phyloP scores from a whole-genome alignment of 2,113 vertebrate species.

The Myiozetetes cayanensis region DNA sequence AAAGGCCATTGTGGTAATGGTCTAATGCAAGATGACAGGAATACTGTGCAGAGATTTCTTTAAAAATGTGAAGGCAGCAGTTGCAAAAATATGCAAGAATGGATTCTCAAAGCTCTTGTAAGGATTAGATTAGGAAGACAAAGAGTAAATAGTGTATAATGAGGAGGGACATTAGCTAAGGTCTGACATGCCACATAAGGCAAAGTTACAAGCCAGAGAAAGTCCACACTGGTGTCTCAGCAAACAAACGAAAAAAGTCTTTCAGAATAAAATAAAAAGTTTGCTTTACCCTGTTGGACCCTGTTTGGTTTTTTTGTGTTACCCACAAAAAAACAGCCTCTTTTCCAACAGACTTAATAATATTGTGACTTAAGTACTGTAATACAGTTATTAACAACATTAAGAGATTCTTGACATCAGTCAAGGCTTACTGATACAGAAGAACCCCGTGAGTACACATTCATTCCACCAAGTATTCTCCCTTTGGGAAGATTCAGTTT shows the following conservation, averaged over 20 bases:
- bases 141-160: neutral
- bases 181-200: neutral
- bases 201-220: neutral
- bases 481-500: neutral
- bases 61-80: neutral
- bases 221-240: neutral
- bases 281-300: neutral
- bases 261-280: neutral
- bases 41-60: neutral
- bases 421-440: neutral
- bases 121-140: neutral
- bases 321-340: neutral
- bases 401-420: neutral
- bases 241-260: neutral
- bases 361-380: neutral
- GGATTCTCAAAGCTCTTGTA: neutral
- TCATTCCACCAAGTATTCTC: neutral
- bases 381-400: neutral
- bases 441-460: neutral
- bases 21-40: neutral
- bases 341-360: neutral
- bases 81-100: neutral
- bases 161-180: neutral
- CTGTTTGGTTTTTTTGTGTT: too few species aligned
- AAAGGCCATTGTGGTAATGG: neutral